Conservation (phyloP, 2,888 invertebrate species). For the Minunthozetes semirufus region DNA sequence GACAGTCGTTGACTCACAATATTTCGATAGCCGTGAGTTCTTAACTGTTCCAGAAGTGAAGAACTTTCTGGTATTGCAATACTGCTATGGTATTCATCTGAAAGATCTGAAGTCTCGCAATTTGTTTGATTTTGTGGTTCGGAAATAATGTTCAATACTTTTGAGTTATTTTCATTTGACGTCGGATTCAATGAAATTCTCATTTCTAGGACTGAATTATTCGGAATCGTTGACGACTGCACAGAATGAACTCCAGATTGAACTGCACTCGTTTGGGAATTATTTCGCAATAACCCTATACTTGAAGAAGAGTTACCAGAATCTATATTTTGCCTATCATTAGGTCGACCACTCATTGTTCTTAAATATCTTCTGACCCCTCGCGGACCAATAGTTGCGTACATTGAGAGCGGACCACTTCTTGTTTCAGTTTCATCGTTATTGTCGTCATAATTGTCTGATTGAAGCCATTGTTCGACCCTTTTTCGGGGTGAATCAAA, state of each 20-base stretch:
- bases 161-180: background rate
- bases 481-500: constrained; percentile 34
- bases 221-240: constrained; percentile 18
- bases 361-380: constrained; percentile 28
- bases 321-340: background rate
- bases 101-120: background rate
- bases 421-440: constrained; percentile 19
- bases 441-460: constrained; percentile 33
- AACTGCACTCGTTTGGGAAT: too few relatives aligned
- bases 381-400: constrained; percentile 36
- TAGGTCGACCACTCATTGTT: constrained; percentile 24
- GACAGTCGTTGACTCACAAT: constrained; percentile 41
- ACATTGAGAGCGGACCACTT: constrained; percentile 32
- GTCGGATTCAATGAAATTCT: constrained; percentile 19
- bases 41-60: constrained; percentile 42
- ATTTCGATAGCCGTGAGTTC: constrained; percentile 42
- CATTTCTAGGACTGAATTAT: constrained; percentile 32
- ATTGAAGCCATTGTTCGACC: constrained; percentile 43
- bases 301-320: background rate
- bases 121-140: background rate
- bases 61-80: constrained; percentile 36
- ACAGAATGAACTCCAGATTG: background rate
- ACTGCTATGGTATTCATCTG: constrained; percentile 7
- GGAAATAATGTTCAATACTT: background rate
- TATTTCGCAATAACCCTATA: background rate